Conservation (phyloP, 2,797 vertebrate species). For the Sparidentex hasta region DNA sequence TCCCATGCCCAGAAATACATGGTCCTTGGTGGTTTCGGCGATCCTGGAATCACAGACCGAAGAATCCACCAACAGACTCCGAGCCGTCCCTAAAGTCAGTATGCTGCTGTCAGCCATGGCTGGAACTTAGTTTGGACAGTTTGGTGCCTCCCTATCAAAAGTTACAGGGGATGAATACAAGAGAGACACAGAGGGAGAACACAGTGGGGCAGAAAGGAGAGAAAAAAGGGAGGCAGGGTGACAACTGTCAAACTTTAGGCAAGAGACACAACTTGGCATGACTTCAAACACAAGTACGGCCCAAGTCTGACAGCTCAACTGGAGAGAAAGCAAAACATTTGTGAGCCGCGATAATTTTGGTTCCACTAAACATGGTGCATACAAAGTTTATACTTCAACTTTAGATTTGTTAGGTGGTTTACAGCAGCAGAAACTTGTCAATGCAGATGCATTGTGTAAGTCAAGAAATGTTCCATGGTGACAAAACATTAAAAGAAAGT, state of each 20-base stretch:
- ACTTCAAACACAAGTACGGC: slow-evolving; percentile 43
- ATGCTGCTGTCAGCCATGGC: slow-evolving; percentile 93
- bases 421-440: neutral
- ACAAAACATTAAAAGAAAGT: neutral
- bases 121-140: slow-evolving; percentile 29
- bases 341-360: slow-evolving; percentile 17
- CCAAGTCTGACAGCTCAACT: slow-evolving; percentile 16
- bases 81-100: slow-evolving; percentile 84
- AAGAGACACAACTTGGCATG: slow-evolving; percentile 26
- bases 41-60: slow-evolving; percentile 93
- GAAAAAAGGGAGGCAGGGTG: slow-evolving; percentile 36
- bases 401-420: neutral
- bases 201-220: slow-evolving; percentile 28
- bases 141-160: slow-evolving; percentile 46
- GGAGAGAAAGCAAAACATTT: slow-evolving; percentile 16
- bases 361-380: neutral
- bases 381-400: slow-evolving; percentile 6
- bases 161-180: slow-evolving; percentile 52
- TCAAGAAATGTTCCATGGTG: neutral
- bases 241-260: slow-evolving; percentile 58
- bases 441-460: neutral
- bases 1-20: slow-evolving; percentile 80
- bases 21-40: slow-evolving; percentile 91
- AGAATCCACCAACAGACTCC: slow-evolving; percentile 92
- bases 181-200: slow-evolving; percentile 35